phyloP scores from a whole-genome alignment of 1,140 invertebrate species.

The Neodiprion fabricii region DNA sequence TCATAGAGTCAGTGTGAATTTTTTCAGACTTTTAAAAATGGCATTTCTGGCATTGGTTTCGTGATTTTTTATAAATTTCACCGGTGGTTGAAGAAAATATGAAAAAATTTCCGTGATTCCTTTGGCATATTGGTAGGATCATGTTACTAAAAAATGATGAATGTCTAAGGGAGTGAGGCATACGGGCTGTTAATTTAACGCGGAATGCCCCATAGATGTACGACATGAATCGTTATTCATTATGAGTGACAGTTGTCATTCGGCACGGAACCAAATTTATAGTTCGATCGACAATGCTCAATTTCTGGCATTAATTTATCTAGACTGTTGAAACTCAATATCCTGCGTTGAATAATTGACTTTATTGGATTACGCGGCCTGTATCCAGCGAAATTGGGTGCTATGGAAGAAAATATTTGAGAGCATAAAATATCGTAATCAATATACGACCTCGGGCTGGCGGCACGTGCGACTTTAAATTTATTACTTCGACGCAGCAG shows the following conservation, averaged over 20 bases:
- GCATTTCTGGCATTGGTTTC: too few relatives aligned
- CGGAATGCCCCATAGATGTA: too few relatives aligned
- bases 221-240: too few relatives aligned
- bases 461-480: slow-evolving; percentile 2
- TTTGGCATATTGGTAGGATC: too few relatives aligned
- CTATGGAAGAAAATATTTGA: background rate
- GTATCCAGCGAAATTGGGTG: background rate
- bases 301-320: slow-evolving; percentile 3
- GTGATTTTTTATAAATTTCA: too few relatives aligned
- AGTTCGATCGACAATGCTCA: background rate
- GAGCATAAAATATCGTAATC: background rate
- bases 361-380: slow-evolving; percentile 46
- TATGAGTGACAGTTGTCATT: background rate
- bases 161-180: too few relatives aligned
- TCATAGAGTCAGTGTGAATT: too few relatives aligned
- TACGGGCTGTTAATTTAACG: too few relatives aligned
- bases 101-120: too few relatives aligned
- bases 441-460: background rate
- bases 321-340: slow-evolving; percentile 34
- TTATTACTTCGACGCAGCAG: background rate
- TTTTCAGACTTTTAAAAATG: too few relatives aligned
- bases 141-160: too few relatives aligned
- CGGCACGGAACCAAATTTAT: background rate
- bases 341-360: slow-evolving; percentile 46
- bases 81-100: too few relatives aligned